Evolutionary conservation across 30 jellyfish, hydroid and myxozoan species (phyloP), one percentile per base, ranked within the genome.

Genomic region (Pelagia noctiluca): DNA sequence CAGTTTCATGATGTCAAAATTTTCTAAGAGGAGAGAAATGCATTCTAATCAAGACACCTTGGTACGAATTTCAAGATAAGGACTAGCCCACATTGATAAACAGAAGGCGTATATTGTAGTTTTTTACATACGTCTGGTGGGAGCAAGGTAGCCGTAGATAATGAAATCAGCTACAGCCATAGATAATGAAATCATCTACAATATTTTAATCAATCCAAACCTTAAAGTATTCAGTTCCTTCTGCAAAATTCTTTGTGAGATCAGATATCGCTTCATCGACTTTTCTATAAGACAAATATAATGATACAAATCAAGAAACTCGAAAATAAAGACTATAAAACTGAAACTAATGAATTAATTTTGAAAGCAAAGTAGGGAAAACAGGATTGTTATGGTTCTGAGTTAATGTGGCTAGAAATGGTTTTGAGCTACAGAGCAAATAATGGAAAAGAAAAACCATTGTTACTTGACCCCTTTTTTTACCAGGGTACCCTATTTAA

Each of bases 161-260:
- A 22, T 57, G 28, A 57, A 68, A 68, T 30, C 3, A 33, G 1
- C 7, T 5, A 29, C n/a, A 19, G 12, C 16, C 16, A 4, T 52
- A 3, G 26, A 52, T 30, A 19, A 52, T 10, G 26, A 52, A 52
- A 19, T 10, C 68, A 52, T 25, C 21, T 5, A 52, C 8, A 8
- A 42, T 42, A 42, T 42, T 42, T 16, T 42, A 60, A n/a, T n/a
- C 25, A 75, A n/a, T 18, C 16, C 2, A 13, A 37, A 91, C 98
- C 98, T 92, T 92, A 66, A 92, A 92, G 60, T 92, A 92, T 75
- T 92, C 98, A 4, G 97, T 85, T 47, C 98, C 98, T 83, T 92
- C 97, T 1, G 98, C 98, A 64, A 92, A 92, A 46, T 92, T 92
- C 48, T 77, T 92, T 5, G 98, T 92, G 52, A 92, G 66, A 54